Conservation (phyloP, 2,888 invertebrate species). For the Drosophila mayaguana region DNA sequence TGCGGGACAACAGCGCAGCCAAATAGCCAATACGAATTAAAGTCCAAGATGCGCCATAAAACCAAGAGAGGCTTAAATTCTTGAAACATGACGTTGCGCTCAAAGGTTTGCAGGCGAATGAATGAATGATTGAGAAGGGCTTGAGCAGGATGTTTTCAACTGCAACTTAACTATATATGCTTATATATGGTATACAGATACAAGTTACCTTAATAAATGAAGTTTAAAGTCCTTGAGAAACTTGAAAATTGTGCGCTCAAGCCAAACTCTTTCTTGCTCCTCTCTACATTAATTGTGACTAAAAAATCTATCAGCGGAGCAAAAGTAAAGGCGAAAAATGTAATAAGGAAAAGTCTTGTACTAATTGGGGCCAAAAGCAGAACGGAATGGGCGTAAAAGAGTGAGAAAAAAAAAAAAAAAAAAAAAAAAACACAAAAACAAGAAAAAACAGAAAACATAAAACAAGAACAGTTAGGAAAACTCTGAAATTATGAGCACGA, state of each 20-base stretch:
- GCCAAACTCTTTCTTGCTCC: not conserved
- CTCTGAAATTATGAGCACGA: constrained; percentile 74
- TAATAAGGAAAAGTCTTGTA: constrained; percentile 67
- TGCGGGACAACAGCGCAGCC: constrained; percentile 32
- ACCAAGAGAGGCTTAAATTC: constrained; percentile 9
- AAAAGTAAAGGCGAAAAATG: constrained; percentile 52
- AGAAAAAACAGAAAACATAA: not conserved
- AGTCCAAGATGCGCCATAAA: constrained; percentile 31
- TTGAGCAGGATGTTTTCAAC: too few relatives aligned
- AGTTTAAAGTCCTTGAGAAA: not conserved
- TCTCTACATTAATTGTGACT: constrained; percentile 9
- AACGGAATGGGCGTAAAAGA: constrained; percentile 5
- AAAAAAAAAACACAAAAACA: not conserved
- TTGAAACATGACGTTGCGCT: constrained; percentile 36
- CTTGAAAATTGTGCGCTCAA: constrained; percentile 1
- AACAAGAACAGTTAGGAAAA: constrained; percentile 51
- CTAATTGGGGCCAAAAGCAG: constrained; percentile 67
- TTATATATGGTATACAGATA: not conserved
- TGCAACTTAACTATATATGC: not conserved
- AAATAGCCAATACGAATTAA: constrained; percentile 15
- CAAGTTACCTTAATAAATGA: not conserved
- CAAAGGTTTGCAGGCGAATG: not conserved
- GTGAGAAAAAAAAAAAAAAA: not conserved
- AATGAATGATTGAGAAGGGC: not conserved
- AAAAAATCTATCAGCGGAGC: constrained; percentile 22